phyloP scores from a whole-genome alignment of 2,113 vertebrate species.

The Dromas ardeola region DNA sequence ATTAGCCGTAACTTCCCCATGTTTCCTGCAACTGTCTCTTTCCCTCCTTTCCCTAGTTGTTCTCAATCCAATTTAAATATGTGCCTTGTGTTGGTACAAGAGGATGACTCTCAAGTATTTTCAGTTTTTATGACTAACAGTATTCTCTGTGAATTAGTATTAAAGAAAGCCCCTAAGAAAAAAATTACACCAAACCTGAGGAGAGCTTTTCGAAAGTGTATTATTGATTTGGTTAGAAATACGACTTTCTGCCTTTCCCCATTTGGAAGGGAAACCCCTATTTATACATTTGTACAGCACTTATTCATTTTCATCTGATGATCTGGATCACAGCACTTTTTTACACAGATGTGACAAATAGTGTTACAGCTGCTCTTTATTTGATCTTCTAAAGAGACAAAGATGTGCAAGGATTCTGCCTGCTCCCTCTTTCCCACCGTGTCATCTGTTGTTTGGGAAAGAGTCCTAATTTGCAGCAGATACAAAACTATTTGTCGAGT shows the following conservation, averaged over 20 bases:
- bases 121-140: background rate
- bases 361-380: slow-evolving; percentile 67
- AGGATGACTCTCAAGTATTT: background rate
- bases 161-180: background rate
- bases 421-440: slow-evolving; percentile 49
- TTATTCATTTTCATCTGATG: slow-evolving; percentile 26
- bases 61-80: background rate
- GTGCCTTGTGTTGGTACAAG: background rate
- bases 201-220: background rate
- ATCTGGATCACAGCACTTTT: slow-evolving; percentile 12
- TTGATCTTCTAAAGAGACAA: slow-evolving; percentile 72
- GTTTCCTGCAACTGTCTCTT: background rate
- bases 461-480: slow-evolving; percentile 78
- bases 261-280: background rate
- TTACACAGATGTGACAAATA: slow-evolving; percentile 65
- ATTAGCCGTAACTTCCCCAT: background rate
- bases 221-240: background rate
- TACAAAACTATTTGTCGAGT: slow-evolving; percentile 78
- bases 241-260: background rate
- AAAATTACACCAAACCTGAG: background rate
- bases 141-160: background rate
- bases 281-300: background rate
- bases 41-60: background rate
- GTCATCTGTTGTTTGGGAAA: slow-evolving; percentile 77
- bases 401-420: slow-evolving; percentile 59